Base-by-base conservation (phyloP, 2,888 invertebrate species). In the Trilocha varians region DNA sequence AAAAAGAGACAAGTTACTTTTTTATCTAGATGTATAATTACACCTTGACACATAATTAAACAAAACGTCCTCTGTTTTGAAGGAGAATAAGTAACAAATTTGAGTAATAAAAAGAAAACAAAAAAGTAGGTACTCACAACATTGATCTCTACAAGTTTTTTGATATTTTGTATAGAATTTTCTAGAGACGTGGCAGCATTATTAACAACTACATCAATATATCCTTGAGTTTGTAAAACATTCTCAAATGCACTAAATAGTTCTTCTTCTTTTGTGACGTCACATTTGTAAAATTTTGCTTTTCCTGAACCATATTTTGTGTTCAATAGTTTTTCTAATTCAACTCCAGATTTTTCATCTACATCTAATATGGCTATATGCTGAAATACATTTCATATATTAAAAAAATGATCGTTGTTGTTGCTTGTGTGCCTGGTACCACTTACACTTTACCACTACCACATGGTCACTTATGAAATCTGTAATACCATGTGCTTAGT, bases 141-240 rank as follows among this genome's bases (percentile, higher is more conserved):
- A 25, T 25, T 25, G 6, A 25, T 25, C 8, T 25, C 25, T 9
- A 25, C 25, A 9, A 25, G 1, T 25, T 4, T 25, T 25, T 11
- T 6, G 11, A 25, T 25, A 25, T 4, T 0, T 25, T 25, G 8
- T 9, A 25, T 2, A 25, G 25, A 25, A 25, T 25, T 25, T 25
- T 25, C 25, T 11, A 25, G 11, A 6, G 25, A 25, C 2, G 11
- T 11, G 2, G 65, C 72, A 32, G 72, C 73, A 38, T 68, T 67
- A 36, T 73, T 73, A 3, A 73, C 45, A 4, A 73, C 58, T 0
- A 68, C 42, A 39, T 73, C 67, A 11, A 70, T 52, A 35, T 49
- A 48, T 0, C 53, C 61, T 5, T 59, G 43, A 1, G 57, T 49
- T 4, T 57, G 44, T 17, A 51, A 42, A 0, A 58, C 50, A 25